These are phyloP conservation scores for Dendrolimus kikuchii DNA, from an alignment of 1,140 invertebrate species.

Conservation along the genomic window DNA sequence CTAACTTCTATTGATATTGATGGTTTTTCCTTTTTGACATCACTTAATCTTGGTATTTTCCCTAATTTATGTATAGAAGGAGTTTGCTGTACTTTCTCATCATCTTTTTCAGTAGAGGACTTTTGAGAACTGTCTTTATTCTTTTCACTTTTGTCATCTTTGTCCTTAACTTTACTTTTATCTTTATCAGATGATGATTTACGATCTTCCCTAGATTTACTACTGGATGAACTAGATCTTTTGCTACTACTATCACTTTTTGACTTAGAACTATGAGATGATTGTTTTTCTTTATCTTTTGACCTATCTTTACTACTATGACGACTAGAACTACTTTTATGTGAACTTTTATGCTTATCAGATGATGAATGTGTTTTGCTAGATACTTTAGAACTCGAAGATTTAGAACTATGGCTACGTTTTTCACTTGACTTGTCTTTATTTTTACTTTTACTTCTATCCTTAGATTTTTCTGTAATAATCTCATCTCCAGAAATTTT, in stretches of 20 bases:
- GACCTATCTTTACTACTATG: conserved; percentile 58
- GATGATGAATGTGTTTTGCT: conserved; percentile 67
- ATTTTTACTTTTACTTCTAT: conserved; percentile 64
- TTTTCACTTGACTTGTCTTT: conserved; percentile 57
- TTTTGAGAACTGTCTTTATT: conserved; percentile 37
- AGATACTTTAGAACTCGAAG: conserved; percentile 68
- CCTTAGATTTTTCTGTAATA: conserved; percentile 52
- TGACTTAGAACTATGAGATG: conserved; percentile 55
- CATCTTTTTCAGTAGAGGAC: conserved; percentile 74
- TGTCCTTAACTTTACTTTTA: conserved; percentile 63
- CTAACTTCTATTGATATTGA: conserved; percentile 86
- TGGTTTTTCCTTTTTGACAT: conserved; percentile 78
- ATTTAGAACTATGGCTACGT: conserved; percentile 66
- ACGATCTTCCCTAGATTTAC: conserved; percentile 28
- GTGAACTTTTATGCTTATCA: conserved; percentile 62
- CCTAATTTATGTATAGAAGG: conserved; percentile 80
- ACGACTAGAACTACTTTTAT: conserved; percentile 55
- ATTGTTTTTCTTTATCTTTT: conserved; percentile 62
- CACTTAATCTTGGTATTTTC: conserved; percentile 83
- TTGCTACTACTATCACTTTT: conserved; percentile 45
- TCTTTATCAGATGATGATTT: conserved; percentile 29
- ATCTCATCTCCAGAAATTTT: conserved; percentile 43
- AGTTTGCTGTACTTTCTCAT: conserved; percentile 77
- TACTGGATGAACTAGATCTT: conserved; percentile 39
- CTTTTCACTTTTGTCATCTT: conserved; percentile 49